These are phyloP conservation scores for Chaetogeoica ovagalla DNA, from an alignment of 2,888 invertebrate species.

Conservation along the genomic window DNA sequence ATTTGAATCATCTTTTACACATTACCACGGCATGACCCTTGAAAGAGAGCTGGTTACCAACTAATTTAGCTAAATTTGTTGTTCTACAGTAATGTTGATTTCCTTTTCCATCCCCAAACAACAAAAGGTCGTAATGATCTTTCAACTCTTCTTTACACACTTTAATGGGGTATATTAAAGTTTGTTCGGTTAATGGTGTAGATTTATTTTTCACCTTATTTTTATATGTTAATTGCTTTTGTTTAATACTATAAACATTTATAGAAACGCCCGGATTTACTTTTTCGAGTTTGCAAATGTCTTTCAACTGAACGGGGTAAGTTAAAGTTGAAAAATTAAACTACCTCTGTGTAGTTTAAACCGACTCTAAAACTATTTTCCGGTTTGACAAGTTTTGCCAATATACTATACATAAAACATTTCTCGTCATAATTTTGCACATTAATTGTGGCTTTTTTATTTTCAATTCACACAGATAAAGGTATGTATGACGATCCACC, in stretches of 20 bases:
- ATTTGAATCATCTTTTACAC: no score
- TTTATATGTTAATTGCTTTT: not conserved
- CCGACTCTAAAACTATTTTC: not conserved
- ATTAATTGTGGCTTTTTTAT: not conserved
- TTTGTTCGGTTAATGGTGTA: not conserved
- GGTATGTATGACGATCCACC: not conserved
- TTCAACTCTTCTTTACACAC: not conserved
- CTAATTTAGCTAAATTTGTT: no score
- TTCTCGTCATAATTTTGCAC: not conserved
- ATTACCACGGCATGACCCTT: no score
- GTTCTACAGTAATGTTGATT: no score
- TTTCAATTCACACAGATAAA: not conserved
- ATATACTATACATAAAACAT: slow-evolving; percentile 1
- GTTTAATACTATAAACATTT: not conserved
- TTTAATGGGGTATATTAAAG: not conserved
- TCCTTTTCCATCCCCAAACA: no score
- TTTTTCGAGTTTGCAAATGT: not conserved
- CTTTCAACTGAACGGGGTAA: not conserved
- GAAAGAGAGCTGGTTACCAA: no score
- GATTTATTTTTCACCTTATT: not conserved
- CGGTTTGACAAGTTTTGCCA: not conserved
- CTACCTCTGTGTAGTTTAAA: not conserved
- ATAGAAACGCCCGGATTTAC: not conserved
- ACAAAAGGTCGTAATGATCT: not conserved
- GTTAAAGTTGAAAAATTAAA: not conserved